Evolutionary conservation across 2,888 invertebrate species (phyloP), one percentile per base, ranked within the genome.

Genomic region (Dasysyrphus albostriatus): DNA sequence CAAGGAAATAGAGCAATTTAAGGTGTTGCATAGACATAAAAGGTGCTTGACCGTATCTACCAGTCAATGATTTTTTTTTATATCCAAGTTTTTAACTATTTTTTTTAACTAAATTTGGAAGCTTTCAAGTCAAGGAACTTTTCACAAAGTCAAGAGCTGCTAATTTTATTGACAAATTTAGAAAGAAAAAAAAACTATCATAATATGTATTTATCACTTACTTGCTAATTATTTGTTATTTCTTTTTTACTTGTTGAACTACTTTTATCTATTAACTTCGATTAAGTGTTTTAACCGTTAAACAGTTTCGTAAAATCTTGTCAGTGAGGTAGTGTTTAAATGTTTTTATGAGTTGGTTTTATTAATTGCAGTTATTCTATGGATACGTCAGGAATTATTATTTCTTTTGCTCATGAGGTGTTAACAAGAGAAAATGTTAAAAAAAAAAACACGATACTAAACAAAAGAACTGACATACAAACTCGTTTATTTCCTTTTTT

Each of bases 1-100:
- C 67, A 73, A 81, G 81, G 84, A 85, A 85, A 85, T 77, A 63
- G 56, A 81, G 67, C 77, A 77, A 39, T 70, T 63, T 69, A 61
- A 70, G 54, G 75, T 34, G 61, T 51, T 54, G 39, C 61, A 19
- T 44, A 16, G 47, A 42, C 49, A 54, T 19, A 49, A 39, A 67
- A 72, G 58, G 65, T 72, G 59, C 12, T 61, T 51, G 72, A 76
- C 80, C 76, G 49, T 44, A 10, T 37, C 69, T 19, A 51, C 10
- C 10, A 37, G 10, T 19, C 37, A 67, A 24, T 67, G 54, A 29
- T 24, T 51, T 69, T 51, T n/a, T 47, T 4, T 39, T 10, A 5
- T 5, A 24, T n/a, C 24, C 3, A 19, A 19, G 19, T 69, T 34
- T 37, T 12, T 16, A 19, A 19, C 44, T 34, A 32, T 7, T 1